Percentiles rank a stretch among this genome's conserved stretches.
Conservation (phyloP, 2,888 invertebrate species). For the Dorcus parallelipipedus region DNA sequence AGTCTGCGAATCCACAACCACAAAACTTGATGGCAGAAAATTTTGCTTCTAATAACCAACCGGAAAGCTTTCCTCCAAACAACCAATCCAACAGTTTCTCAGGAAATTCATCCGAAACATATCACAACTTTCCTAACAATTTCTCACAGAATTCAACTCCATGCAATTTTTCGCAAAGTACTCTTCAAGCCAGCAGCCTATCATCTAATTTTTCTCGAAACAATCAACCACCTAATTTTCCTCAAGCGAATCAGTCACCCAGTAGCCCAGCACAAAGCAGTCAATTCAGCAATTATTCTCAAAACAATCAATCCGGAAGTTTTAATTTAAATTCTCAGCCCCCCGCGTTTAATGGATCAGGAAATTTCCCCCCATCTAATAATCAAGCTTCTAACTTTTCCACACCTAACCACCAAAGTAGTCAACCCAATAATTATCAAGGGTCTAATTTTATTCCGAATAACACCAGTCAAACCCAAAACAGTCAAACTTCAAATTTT, state of each 20-base stretch:
- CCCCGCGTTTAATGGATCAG: constrained; percentile 1
- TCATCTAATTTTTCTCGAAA: neutral
- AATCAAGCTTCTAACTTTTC: constrained; percentile 4
- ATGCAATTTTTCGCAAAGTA: too few relatives aligned
- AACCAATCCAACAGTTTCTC: neutral
- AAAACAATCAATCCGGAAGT: neutral
- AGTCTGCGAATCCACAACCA: too few relatives aligned
- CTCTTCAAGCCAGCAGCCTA: neutral
- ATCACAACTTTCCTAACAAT: too few relatives aligned
- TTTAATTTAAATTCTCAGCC: neutral
- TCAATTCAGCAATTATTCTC: constrained; percentile 5
- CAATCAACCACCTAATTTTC: constrained; percentile 2
- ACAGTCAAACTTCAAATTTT: constrained; percentile 3
- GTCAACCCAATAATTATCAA: neutral
- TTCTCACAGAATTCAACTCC: too few relatives aligned
- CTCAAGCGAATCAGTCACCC: constrained; percentile 3
- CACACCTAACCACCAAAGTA: neutral
- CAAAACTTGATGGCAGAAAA: too few relatives aligned
- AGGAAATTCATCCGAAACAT: neutral
- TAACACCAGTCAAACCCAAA: constrained; percentile 5
- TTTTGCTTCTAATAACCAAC: neutral
- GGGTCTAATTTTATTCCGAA: constrained; percentile 8
- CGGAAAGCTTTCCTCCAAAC: neutral
- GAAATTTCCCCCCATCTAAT: neutral
- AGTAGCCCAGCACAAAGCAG: neutral